phyloP scores from a whole-genome alignment of 1,140 invertebrate species.

The Hyles vespertilio region DNA sequence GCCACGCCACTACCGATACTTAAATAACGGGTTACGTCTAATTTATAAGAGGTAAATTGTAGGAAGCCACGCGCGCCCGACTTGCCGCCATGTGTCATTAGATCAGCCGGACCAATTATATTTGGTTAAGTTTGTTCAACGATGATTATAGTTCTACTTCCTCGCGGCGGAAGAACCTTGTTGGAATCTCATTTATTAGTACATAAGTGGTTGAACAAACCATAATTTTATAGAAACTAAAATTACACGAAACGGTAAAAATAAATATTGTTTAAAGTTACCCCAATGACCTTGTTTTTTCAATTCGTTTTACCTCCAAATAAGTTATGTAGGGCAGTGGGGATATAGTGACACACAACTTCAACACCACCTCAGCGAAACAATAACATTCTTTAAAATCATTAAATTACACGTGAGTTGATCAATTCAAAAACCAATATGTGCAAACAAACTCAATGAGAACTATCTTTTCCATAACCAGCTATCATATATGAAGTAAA shows the following conservation, averaged over 20 bases:
- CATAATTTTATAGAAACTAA: too few relatives aligned
- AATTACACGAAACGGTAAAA: background rate
- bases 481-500: too few relatives aligned
- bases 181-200: slow-evolving; percentile 10
- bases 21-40: slow-evolving; percentile 67
- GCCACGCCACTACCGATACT: slow-evolving; percentile 61
- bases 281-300: too few relatives aligned
- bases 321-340: too few relatives aligned
- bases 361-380: too few relatives aligned
- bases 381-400: too few relatives aligned
- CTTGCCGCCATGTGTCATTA: slow-evolving; percentile 44
- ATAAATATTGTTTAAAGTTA: background rate
- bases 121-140: slow-evolving; percentile 39
- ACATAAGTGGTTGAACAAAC: background rate
- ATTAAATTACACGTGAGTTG: too few relatives aligned
- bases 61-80: slow-evolving; percentile 52
- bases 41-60: slow-evolving; percentile 65
- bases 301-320: too few relatives aligned
- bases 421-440: too few relatives aligned
- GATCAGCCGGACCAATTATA: slow-evolving; percentile 13
- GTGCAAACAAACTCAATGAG: too few relatives aligned
- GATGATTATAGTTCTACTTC: slow-evolving; percentile 35
- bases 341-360: too few relatives aligned
- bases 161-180: slow-evolving; percentile 25
- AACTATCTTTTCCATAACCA: too few relatives aligned